Evolutionary conservation across 2,113 vertebrate species (phyloP), one percentile per base, ranked within the genome.

Genomic region (Malurus melanocephalus): DNA sequence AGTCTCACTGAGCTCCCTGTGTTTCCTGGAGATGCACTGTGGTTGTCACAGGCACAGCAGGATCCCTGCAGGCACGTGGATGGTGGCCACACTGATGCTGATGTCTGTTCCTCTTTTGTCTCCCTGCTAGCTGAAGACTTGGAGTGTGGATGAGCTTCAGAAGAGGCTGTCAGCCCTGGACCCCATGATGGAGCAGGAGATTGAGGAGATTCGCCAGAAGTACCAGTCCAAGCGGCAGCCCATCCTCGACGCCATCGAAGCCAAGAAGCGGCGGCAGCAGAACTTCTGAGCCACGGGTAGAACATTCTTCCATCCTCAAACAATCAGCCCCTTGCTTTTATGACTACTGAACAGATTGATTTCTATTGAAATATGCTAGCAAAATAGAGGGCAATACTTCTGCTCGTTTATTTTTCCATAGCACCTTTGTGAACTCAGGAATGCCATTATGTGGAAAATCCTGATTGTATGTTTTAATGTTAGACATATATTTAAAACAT

Each of bases 161-260:
- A 94, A 95, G 87, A 96, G 98, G 75, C 98, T 99, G 7, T 94
- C 96, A 18, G 98, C 98, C 24, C 98, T 99, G 45, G 98, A 99
- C 92, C 99, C 99, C 84, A 98, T 99, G 98, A 99, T 99, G 99
- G 98, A 99, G 95, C 98, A 98, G 95, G 99, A 99, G 96, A 99
- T 99, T 9, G 98, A 99, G 95, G 98, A 99, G 95, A 99, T 99
- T 68, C 98, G 96, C 11, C 99, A 98, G 96, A 98, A 98, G 76
- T 99, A 99, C 96, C 98, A 98, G 49, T 97, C 98, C 5, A 99
- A 99, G 96, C 97, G 99, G 46, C 98, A 99, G 96, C 99, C 99
- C 1, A 99, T 99, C 96, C 96, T 99, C 30, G 99, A 99, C 6
- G 98, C 98, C 94, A 99, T 99, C 1, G 98, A 99, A 79, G 98